Base-by-base conservation (phyloP, 92 coral and sea anemone genomes). In the Nematostella vectensis region DNA sequence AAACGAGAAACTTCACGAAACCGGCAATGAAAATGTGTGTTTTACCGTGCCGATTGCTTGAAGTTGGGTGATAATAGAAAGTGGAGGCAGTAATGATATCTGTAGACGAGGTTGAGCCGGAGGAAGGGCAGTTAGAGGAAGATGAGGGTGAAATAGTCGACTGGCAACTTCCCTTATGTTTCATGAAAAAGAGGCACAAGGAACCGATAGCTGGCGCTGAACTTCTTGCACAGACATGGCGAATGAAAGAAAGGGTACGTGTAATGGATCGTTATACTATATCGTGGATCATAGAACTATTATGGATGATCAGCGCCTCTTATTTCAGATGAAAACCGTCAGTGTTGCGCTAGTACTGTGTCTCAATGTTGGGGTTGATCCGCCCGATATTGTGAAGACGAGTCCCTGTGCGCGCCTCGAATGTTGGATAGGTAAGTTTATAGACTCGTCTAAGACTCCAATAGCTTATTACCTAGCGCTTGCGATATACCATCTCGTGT, bases 91-190 rank as follows among this genome's bases (percentile, higher is more conserved):
- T 59, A 27, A 89, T 85, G 95, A n/a, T n/a, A n/a, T 71, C 95
- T 49, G 65, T 77, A 31, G 96, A 89, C 21, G 96, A 80, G 55
- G 33, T 69, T 10, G 95, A 77, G 36, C 59, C 62, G 45, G 87
- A 85, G 27, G 96, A 85, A 50, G 67, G 67, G 30, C 76, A 66
- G 22, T 75, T 76, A 39, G 96, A 85, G 31, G 96, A 89, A 65
- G 96, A 89, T 59, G 96, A 89, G 55, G 96, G 94, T 19, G 96
- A 89, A 59, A 85, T 89, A 10, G 82, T 89, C 33, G 96, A 89
- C 76, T 89, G 96, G 96, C 96, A 89, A 56, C 50, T 89, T 31
- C 96, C 96, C 16, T 69, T 89, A 36, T 84, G 94, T 63, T 89
- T 89, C 58, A 82, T 89, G 97, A 89, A 89, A 67, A 89, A 85